Evolutionary conservation across 1,140 invertebrate genomes (phyloP), one percentile per base, ranked within the genome.

Genomic region (Drosophila oshimai): DNA sequence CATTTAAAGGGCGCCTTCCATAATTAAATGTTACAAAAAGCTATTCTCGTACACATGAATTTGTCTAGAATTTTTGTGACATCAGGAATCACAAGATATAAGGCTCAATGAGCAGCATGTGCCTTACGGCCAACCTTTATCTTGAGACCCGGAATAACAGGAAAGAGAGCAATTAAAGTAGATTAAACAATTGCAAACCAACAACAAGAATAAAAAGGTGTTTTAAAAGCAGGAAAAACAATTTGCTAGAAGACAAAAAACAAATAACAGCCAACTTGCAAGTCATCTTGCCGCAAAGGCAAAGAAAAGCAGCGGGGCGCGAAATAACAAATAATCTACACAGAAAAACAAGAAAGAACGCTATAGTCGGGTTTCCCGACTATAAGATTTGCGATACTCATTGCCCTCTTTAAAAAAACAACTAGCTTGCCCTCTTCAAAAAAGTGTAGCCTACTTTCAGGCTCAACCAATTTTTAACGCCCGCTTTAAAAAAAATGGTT

Each of bases 141-240:
- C 53, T 29, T 62, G 54, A 33, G 47, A 50, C 34, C 45, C 47
- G 31, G 13, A 50, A 33, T n/a, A n/a, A n/a, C 15, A 24, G 37
- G 24, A 10, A 24, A 12, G 31, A 42, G 55, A 39, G 73, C 76
- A 86, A 86, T 86, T 86, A 87, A 87, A 87, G 76, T 76, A 87
- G 76, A 86, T 81, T 87, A 81, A 76, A 86, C 75, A 86, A 80
- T 73, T 76, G 67, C 72, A 76, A 58, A 74, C 45, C 34, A 57
- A 86, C 61, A 86, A 72, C 65, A 68, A 39, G 49, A 41, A 22
- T 0, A 37, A 28, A 36, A 50, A 47, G 31, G n/a, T 42, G 13
- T 46, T n/a, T n/a, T n/a, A 55, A 75, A 31, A 58, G 42, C 49
- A 61, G 72, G 76, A 80, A 69, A 51, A 62, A n/a, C 68, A 80